Evolutionary conservation across 2,888 invertebrate species (phyloP), one percentile per base, ranked within the genome.

Genomic region (Amiota minor): DNA sequence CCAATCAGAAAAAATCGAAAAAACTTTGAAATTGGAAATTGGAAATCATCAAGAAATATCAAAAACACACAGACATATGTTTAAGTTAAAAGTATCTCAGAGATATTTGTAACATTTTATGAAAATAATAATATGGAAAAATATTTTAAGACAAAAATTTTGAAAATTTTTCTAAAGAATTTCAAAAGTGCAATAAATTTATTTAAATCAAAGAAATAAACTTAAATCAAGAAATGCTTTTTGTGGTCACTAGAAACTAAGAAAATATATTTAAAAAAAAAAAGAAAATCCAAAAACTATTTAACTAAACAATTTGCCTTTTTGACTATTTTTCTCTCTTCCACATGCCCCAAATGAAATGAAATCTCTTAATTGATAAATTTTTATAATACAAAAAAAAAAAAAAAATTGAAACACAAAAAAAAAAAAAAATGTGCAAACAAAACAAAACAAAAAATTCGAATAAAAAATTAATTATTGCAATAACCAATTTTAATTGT

Each of bases 401-500:
- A 56, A 45, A 68, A 53, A 71, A 70, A 20, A 55, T 55, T 35
- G 18, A 53, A 68, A 53, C 23, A 23, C 9, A 61, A 69, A 70
- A 77, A 73, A 49, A 61, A 23, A 62, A 62, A 62, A 12, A 2
- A 61, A 71, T 59, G 3, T 62, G 74, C 64, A 16, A 73, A 50
- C 9, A 70, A 62, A 73, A 64, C 12, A 11, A 62, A 49, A 61
- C n/a, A 71, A 72, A 62, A n/a, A n/a, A n/a, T n/a, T n/a, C n/a
- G n/a, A n/a, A n/a, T n/a, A n/a, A 64, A 72, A 71, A 74, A 76
- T 53, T 16, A 68, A 85, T 81, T 82, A 78, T 80, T 84, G 83
- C 80, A 78, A 83, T 80, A 80, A 79, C 74, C 83, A 83, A 83
- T 79, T 85, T 87, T 88, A 86, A 87, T 87, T 88, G 87, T 88